A percentile compares a stretch with the other conserved stretches of the same genome.
Evolutionary conservation across 2,888 invertebrate species (phyloP).

Genomic region (Cancer borealis): DNA sequence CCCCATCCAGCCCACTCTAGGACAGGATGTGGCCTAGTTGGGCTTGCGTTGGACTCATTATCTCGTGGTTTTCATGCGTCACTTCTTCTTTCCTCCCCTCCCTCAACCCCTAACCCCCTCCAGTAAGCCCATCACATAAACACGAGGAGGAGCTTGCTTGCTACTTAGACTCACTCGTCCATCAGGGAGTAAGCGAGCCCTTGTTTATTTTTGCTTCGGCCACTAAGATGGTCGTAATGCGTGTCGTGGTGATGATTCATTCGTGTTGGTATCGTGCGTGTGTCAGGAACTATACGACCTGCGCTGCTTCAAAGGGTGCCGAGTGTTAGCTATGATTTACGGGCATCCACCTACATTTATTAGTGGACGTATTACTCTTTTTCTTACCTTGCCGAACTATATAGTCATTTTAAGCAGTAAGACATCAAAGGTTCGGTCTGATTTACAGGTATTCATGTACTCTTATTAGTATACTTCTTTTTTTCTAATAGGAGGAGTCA

Average conservation of each 20-base stretch:
- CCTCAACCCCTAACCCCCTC: neutral
- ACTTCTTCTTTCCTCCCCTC: too few species aligned
- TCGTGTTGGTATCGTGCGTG: neutral
- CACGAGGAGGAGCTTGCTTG: conserved; percentile 14
- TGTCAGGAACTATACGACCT: neutral
- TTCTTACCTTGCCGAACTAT: neutral
- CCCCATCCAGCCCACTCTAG: conserved; percentile 38
- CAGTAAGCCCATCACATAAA: neutral
- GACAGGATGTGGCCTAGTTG: conserved; percentile 54
- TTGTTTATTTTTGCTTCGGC: conserved; percentile 8
- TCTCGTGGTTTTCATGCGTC: neutral
- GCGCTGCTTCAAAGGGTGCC: neutral
- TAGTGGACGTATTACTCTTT: neutral
- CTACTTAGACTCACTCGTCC: neutral
- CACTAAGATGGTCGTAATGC: neutral
- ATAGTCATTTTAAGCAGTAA: neutral
- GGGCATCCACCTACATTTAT: neutral
- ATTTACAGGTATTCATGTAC: neutral
- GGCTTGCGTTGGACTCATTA: neutral
- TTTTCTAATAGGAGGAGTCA: neutral
- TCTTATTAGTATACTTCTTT: neutral
- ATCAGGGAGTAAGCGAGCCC: neutral
- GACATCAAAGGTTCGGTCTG: neutral
- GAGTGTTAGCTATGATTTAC: neutral
- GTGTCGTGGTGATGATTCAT: neutral